These are phyloP conservation scores for Sabatieria punctata DNA, from an alignment of 2,888 invertebrate species.

Conservation along the genomic window DNA sequence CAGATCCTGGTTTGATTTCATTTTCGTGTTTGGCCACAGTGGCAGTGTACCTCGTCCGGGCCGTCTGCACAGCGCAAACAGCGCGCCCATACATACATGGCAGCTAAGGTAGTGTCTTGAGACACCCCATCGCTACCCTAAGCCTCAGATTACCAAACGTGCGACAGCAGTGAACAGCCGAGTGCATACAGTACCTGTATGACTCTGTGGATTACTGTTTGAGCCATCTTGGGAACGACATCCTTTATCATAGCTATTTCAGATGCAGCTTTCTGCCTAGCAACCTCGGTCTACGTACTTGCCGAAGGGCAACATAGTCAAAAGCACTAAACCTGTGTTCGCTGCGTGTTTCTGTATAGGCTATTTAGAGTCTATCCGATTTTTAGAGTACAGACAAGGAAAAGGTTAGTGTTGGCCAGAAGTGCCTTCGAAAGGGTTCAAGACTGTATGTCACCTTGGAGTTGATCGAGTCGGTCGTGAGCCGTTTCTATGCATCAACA, in stretches of 20 bases:
- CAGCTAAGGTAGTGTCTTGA: constrained; percentile 32
- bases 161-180: background rate
- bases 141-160: constrained; percentile 24
- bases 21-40: constrained; percentile 29
- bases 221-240: constrained; percentile 34
- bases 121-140: constrained; percentile 33
- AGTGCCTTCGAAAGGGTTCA: too few relatives aligned
- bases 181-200: constrained; percentile 9
- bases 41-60: constrained; percentile 35
- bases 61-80: constrained; percentile 37
- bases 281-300: background rate
- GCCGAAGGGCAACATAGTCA: too few relatives aligned
- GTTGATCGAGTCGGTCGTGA: constrained; percentile 39
- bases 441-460: constrained; percentile 31
- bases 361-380: too few relatives aligned
- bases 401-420: too few relatives aligned
- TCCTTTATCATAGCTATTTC: constrained; percentile 40
- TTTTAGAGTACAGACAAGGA: too few relatives aligned
- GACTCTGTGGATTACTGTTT: constrained; percentile 31
- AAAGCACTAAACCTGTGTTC: too few relatives aligned
- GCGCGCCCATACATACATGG: constrained; percentile 31
- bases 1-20: background rate
- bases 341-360: too few relatives aligned
- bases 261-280: constrained; percentile 31
- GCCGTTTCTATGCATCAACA: constrained; percentile 38